phyloP scores from a whole-genome alignment of 2,113 vertebrate species.

The Clarias macrocephalus region DNA sequence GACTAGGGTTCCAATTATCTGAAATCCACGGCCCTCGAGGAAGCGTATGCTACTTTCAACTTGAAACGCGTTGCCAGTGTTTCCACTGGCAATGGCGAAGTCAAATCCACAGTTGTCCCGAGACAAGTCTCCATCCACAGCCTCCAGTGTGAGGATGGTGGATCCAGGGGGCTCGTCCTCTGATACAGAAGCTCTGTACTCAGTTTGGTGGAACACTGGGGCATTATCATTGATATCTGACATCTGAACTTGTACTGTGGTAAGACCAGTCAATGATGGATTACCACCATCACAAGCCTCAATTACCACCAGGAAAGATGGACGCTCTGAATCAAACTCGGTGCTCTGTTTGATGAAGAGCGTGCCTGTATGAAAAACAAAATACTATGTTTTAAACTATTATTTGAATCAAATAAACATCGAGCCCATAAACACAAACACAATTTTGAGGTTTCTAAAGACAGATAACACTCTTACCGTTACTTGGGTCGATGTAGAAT shows the following conservation, averaged over 20 bases:
- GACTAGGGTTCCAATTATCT: constrained; percentile 80
- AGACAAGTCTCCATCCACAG: constrained; percentile 80
- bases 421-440: not conserved
- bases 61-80: constrained; percentile 85
- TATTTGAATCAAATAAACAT: constrained; percentile 2
- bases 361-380: constrained; percentile 75
- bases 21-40: constrained; percentile 77
- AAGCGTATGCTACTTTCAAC: constrained; percentile 85
- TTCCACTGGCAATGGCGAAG: constrained; percentile 89
- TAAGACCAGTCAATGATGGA: constrained; percentile 78
- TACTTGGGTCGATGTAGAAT: constrained; percentile 84
- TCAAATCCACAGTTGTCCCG: constrained; percentile 86
- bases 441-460: constrained; percentile 1
- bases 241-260: constrained; percentile 87
- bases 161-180: constrained; percentile 86
- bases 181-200: constrained; percentile 80
- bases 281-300: constrained; percentile 84
- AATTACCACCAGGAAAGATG: constrained; percentile 83
- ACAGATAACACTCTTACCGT: constrained; percentile 71
- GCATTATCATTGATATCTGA: constrained; percentile 92
- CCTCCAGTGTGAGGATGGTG: constrained; percentile 85
- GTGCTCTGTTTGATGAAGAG: constrained; percentile 81
- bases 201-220: constrained; percentile 80
- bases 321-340: constrained; percentile 75
- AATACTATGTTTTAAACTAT: not conserved